Base-by-base conservation (phyloP, 2,113 vertebrate species). In the Mesocricetus auratus region DNA sequence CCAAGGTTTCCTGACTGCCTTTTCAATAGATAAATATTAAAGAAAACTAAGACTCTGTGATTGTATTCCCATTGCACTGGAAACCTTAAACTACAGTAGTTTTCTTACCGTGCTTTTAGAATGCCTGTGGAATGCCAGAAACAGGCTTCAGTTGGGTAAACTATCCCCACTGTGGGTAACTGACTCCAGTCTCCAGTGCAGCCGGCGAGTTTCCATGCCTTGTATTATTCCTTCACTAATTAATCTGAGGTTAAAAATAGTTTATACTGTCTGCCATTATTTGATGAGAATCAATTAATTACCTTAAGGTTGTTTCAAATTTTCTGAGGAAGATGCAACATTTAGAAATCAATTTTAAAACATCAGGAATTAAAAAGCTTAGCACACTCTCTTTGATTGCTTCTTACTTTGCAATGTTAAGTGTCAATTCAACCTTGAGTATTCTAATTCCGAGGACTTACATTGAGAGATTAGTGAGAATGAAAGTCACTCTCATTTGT, bases 291-390 rank as follows among this genome's bases (percentile, higher is more conserved):
- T 69, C 74, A 83, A 47, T 60, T 94, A 79, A 66, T 64, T 82
- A 85, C 82, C 93, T 78, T 86, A 64, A n/a, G 22, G 15, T 66
- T 60, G 13, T 24, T 81, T 94, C 78, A 89, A 79, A 78, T 45
- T 75, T 73, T 74, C 42, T 79, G n/a, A 82, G 86, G 26, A 85
- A 74, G 29, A 71, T 64, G 4, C 7, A 91, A 73, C 53, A 68
- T 86, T 97, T 68, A 79, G 17, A 89, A 86, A 75, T 90, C 4
- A 66, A 81, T 33, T 78, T 71, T 77, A 91, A 92, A 95, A 58
- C 5, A 42, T 11, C 4, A 71, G 26, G 69, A 94, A 66, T 81
- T 86, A 13, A 92, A 90, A 89, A 69, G 11, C 19, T 86, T 78
- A 92, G 33, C 1, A 69, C 4, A 42, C 73, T 94, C 10, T 78